Evolutionary conservation across 2,113 vertebrate species (phyloP), one percentile per base, ranked within the genome.

Genomic region (Argyrosomus japonicus): DNA sequence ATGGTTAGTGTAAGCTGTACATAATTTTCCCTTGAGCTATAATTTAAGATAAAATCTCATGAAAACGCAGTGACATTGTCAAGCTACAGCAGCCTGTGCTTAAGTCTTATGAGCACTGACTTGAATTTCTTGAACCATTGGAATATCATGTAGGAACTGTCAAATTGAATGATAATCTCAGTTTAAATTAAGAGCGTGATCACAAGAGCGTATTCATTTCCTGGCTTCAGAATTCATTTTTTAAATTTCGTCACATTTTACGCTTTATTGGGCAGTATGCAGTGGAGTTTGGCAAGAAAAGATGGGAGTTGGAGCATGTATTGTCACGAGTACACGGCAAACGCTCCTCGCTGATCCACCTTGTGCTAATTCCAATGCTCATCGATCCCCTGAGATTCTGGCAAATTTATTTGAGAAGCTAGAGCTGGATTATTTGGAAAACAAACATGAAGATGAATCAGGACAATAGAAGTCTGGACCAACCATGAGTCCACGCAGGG

Each of bases 281-380:
- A 21, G 62, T 23, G 40, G 15, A 67, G 64, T 76, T 75, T 89
- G 88, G 65, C 86, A 68, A 67, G 8, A 53, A 51, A 63, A 63
- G 58, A 86, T 68, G 67, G 48, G 77, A 86, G 72, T 13, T 57
- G 58, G 85, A 89, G 72, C 72, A 79, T 82, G 72, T 86, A 72
- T 65, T 81, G 82, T 88, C 87, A 88, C 51, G 47, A 85, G 79
- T 45, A 71, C 77, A 75, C 74, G 64, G 83, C 67, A 80, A 88
- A 70, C 2, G 7, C 69, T 79, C 51, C 77, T 60, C 82, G 74
- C 80, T 61, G 87, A 50, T 86, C 53, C 70, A 56, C 80, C 50
- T 57, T 79, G 76, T 84, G 82, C 79, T 89, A 54, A 17, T 73
- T 85, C 75, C 79, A 56, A 15, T 43, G 71, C 72, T 79, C 79